Evolutionary conservation across 2,888 invertebrate species (phyloP), one percentile per base, ranked within the genome.

Genomic region (Meghimatium bilineatum): DNA sequence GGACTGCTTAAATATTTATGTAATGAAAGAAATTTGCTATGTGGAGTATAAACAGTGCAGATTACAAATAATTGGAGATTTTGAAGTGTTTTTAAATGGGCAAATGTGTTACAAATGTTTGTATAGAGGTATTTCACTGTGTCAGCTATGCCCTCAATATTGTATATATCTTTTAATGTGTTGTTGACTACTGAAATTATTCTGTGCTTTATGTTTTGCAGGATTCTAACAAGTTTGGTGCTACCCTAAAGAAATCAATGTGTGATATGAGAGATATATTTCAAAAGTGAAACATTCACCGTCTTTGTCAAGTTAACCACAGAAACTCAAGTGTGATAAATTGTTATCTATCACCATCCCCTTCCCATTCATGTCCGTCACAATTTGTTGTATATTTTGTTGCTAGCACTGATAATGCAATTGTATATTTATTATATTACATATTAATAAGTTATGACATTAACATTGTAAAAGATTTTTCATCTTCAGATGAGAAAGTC

Each of bases 231-330:
- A 90, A 89, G 80, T 93, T 93, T 88, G 90, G 89, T 20, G 76
- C 87, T 14, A 86, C 78, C 20, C 90, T 93, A 56, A 83, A 80
- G 71, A 89, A 90, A 82, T 90, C 93, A 5, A 76, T 93, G 71
- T 87, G 84, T 71, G 93, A 93, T 84, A 91, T 93, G 85, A 90
- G 89, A 74, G 85, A 85, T 32, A 86, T 93, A 77, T 92, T 92
- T 85, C 86, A 76, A 76, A 83, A 52, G 66, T 81, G 71, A 87
- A 82, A 85, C 82, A 38, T n/a, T n/a, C 44, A 2, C 12, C 20
- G 29, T 23, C 12, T 29, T 36, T 69, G 36, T 52, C 49, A 52
- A 23, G n/a, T 63, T 63, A 63, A 23, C 60, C n/a, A 12, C 60
- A n/a, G 60, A 63, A 63, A n/a, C 60, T 63, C n/a, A 26, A 63